Evolutionary conservation across 1,140 invertebrate species (phyloP).

Genomic region (Nylanderia fulva): DNA sequence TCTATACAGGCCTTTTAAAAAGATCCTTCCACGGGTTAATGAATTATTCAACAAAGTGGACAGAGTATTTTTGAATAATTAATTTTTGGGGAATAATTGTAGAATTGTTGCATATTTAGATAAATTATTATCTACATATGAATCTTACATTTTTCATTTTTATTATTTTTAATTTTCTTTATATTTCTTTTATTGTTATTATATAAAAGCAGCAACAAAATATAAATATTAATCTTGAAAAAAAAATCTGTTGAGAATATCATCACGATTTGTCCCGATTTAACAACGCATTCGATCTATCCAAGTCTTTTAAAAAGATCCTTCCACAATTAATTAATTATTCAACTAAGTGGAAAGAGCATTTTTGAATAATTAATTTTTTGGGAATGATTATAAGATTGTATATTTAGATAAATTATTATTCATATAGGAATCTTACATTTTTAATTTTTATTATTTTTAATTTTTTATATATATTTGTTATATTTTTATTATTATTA

Average conservation of each 20-base stretch:
- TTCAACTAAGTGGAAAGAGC: not conserved
- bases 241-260: too few species aligned
- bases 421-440: too few species aligned
- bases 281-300: not conserved
- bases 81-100: too few species aligned
- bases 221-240: too few species aligned
- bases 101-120: not conserved
- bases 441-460: too few species aligned
- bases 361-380: not conserved
- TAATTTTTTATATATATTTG: too few species aligned
- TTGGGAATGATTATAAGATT: not conserved
- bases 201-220: too few species aligned
- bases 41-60: not conserved
- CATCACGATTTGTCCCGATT: not conserved
- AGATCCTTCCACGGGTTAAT: not conserved
- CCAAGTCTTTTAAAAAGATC: not conserved
- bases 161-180: too few species aligned
- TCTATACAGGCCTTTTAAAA: not conserved
- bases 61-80: not conserved
- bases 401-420: not conserved
- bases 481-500: not conserved
- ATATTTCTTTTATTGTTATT: too few species aligned
- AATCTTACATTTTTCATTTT: too few species aligned
- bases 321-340: not conserved
- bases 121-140: not conserved